A percentile compares a stretch with the other conserved stretches of the same genome.
Conservation (phyloP, 2,113 vertebrate genomes). For the Anolis sagrei region DNA sequence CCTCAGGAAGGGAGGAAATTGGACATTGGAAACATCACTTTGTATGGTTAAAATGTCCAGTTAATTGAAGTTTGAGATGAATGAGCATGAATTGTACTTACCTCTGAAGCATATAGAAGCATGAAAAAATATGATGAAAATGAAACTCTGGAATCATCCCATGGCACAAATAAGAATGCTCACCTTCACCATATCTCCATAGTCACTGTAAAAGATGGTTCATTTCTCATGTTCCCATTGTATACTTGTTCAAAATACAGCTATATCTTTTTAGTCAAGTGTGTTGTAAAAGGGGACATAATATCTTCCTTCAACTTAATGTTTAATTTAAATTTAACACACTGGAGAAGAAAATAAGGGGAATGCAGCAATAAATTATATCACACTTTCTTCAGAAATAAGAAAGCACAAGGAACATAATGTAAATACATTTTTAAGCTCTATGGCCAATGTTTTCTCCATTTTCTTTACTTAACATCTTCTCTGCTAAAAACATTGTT, state of each 20-base stretch:
- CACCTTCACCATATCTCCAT: not conserved
- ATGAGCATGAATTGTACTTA: no score
- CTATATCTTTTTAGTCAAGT: not conserved
- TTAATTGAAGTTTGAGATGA: no score
- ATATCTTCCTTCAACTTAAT: no score
- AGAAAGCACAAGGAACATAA: not conserved
- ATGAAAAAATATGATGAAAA: not conserved
- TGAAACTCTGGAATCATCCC: not conserved
- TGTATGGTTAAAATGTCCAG: no score
- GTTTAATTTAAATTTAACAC: not conserved
- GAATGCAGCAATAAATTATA: not conserved
- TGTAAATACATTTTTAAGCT: conserved; percentile 21
- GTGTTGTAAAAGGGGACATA: not conserved
- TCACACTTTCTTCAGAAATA: not conserved
- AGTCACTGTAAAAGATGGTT: not conserved
- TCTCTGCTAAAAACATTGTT: conserved; percentile 29
- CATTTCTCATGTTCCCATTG: not conserved
- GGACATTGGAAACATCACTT: no score
- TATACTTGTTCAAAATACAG: not conserved
- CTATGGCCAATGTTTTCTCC: conserved; percentile 28
- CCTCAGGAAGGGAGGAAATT: no score
- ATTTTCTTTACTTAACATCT: conserved; percentile 31
- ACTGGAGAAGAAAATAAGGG: not conserved
- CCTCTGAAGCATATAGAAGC: not conserved
- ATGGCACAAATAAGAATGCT: not conserved